Evolutionary conservation across 1,140 invertebrate genomes (phyloP), one percentile per base, ranked within the genome.

Genomic region (Oryctes rhinoceros): DNA sequence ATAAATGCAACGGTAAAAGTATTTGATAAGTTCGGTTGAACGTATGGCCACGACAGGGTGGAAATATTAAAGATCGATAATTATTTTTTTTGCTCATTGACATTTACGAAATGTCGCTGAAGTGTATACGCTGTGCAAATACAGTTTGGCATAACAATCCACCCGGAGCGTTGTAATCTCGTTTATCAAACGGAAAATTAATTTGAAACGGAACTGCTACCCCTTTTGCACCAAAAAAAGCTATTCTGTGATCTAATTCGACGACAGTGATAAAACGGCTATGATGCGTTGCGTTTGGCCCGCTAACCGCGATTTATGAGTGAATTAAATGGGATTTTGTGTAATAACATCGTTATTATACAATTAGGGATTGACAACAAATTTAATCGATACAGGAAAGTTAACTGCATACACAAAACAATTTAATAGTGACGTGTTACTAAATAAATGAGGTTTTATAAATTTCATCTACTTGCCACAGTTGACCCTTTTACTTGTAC

Each of bases 41-140:
- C 35, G 65, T 71, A 20, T 24, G 65, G 65, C 65, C 3, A 71
- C 24, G 65, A 24, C 65, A 10, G 35, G 65, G 53, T 13, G 20
- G 24, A 71, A 71, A 71, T 35, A 9, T 30, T 24, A 35, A 24
- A 71, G 65, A 71, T 71, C 24, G 65, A 71, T 24, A 37, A 37
- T 71, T 35, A 18, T 59, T 71, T 71, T 67, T 71, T 71, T 71
- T 71, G 18, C 20, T 37, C 35, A 24, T 35, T 24, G 65, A 37
- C 65, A 30, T 71, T 35, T 24, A 71, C 18, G 65, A 71, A 71
- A 71, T 71, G 65, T 71, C 65, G 37, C 15, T 24, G 65, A 59
- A 59, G 13, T 18, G 53, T 59, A 59, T 15, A n/a, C 53, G 7
- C 18, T 59, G 13, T 18, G 5, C 53, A 18, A 15, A 59, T 59